Conservation (phyloP, 2,113 vertebrate species). For the Leuciscus idus region DNA sequence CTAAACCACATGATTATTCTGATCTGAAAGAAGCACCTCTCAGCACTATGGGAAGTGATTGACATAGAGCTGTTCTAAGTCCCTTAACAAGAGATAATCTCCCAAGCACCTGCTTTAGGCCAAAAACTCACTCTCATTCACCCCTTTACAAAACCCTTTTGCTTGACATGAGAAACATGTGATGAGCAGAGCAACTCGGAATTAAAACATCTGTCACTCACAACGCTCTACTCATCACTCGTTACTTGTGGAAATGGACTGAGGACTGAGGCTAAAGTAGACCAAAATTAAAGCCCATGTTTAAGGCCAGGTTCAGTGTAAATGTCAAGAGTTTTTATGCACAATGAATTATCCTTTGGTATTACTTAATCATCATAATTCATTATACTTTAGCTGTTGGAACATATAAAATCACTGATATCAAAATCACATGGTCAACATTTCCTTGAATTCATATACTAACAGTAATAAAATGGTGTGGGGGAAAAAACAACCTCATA, state of each 20-base stretch:
- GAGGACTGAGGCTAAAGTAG: neutral
- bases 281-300: neutral
- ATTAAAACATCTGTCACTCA: neutral
- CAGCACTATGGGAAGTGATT: neutral
- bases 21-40: neutral
- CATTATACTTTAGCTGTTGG: neutral
- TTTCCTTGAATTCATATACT: neutral
- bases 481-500: neutral
- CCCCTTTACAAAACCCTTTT: neutral
- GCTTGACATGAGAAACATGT: neutral
- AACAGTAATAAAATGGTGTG: neutral
- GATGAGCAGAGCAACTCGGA: too few relatives aligned
- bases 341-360: neutral
- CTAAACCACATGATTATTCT: constrained; percentile 14
- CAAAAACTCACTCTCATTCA: constrained; percentile 5
- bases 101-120: neutral
- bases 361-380: neutral
- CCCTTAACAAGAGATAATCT: neutral
- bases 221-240: neutral
- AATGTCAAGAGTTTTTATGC: neutral
- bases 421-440: neutral
- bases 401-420: neutral
- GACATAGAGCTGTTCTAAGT: constrained; percentile 23
- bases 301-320: neutral
- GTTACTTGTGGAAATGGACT: neutral